These are phyloP conservation scores for Epinephelus moara DNA, from an alignment of 2,113 vertebrate species.

Conservation along the genomic window DNA sequence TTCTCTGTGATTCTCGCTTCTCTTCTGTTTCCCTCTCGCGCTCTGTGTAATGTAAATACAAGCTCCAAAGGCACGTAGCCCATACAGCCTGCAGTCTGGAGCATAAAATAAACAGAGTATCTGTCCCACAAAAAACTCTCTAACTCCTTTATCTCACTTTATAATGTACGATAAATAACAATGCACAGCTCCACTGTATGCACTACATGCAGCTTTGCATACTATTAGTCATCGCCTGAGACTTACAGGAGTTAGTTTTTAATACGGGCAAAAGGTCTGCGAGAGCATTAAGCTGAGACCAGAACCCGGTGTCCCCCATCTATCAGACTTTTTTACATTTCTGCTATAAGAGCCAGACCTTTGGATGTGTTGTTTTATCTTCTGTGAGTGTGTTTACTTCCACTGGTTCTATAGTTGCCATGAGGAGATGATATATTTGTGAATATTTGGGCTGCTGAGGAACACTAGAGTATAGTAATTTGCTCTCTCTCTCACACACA, in stretches of 20 bases:
- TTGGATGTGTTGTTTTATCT: not conserved
- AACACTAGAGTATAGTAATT: not conserved
- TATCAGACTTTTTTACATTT: not conserved
- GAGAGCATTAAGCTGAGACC: not conserved
- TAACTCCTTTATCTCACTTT: not conserved
- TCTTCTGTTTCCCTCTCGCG: not conserved
- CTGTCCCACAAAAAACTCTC: not conserved
- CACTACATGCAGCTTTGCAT: not conserved
- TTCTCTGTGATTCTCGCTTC: not conserved
- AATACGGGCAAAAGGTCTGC: not conserved
- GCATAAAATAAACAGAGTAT: constrained; percentile 1
- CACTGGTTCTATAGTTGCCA: not conserved
- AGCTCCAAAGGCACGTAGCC: constrained; percentile 25
- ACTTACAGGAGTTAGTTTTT: not conserved
- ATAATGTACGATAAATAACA: not conserved
- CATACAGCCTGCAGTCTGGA: not conserved
- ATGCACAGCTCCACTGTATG: not conserved
- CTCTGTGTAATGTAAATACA: constrained; percentile 34
- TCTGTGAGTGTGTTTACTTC: not conserved
- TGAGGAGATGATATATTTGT: not conserved
- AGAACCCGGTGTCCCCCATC: not conserved
- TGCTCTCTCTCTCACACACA: not conserved
- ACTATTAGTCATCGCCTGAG: not conserved
- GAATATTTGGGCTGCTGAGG: constrained; percentile 1
- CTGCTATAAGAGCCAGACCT: not conserved